Conservation (phyloP, 2,888 invertebrate species). For the Aspidiotus rigidus region DNA sequence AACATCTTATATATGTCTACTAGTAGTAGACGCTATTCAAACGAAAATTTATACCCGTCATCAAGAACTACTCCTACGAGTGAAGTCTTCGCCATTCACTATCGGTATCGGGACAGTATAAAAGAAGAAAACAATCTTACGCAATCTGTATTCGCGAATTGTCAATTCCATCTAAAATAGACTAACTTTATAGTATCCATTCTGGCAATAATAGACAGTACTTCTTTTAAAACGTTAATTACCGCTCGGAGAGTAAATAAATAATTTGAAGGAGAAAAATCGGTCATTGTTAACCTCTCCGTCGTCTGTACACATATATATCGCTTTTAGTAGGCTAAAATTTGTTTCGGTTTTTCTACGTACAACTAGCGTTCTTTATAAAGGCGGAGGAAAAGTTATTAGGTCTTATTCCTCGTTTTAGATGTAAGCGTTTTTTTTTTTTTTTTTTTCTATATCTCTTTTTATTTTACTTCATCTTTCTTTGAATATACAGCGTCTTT, state of each 20-base stretch:
- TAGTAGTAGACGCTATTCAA: no score
- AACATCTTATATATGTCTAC: no score
- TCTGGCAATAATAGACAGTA: slow-evolving; percentile 16
- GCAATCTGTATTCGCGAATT: slow-evolving; percentile 26
- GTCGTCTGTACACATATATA: no score
- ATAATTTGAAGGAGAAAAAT: slow-evolving; percentile 27
- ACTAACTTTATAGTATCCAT: slow-evolving; percentile 9
- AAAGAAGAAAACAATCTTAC: slow-evolving; percentile 17
- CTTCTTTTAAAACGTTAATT: slow-evolving; percentile 12
- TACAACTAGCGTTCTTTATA: background rate
- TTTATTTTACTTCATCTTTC: background rate
- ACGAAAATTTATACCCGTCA: no score
- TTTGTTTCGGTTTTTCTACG: slow-evolving; percentile 29
- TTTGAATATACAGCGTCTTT: background rate
- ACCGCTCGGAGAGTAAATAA: slow-evolving; percentile 20
- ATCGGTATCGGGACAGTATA: background rate
- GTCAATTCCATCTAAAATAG: slow-evolving; percentile 16
- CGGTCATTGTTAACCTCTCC: slow-evolving; percentile 27
- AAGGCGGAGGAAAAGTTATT: slow-evolving; percentile 28
- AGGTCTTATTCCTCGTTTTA: slow-evolving; percentile 19
- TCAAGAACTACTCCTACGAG: no score
- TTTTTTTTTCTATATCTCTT: background rate
- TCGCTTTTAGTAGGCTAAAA: slow-evolving; percentile 27
- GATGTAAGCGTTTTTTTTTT: slow-evolving; percentile 28
- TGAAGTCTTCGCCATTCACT: no score